Evolutionary conservation across 2,797 vertebrate genomes (phyloP).

Genomic region (Crax fasciolata): DNA sequence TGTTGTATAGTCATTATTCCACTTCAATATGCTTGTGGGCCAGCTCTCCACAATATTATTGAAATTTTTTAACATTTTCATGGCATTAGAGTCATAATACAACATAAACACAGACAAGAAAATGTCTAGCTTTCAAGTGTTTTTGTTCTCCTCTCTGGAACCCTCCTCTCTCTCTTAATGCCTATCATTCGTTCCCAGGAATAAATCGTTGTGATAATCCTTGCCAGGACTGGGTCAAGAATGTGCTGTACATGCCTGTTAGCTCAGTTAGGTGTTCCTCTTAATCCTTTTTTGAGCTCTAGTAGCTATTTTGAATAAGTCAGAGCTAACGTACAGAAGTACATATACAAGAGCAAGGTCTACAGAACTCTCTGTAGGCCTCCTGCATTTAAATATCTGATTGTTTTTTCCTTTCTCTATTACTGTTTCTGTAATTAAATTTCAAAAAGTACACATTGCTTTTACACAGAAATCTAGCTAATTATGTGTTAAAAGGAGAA

Average conservation of each 20-base stretch:
- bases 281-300: background rate
- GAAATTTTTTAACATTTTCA: background rate
- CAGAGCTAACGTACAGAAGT: background rate
- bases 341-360: rapidly evolving
- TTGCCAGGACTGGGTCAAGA: background rate
- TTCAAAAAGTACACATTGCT: background rate
- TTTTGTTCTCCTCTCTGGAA: background rate
- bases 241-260: background rate
- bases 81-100: background rate
- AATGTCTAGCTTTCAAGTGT: background rate
- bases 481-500: rapidly evolving
- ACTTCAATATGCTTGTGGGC: background rate
- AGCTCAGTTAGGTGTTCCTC: background rate
- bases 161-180: background rate
- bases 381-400: background rate
- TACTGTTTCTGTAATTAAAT: background rate
- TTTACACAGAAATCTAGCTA: background rate
- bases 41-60: background rate
- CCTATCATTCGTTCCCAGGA: background rate
- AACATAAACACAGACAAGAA: background rate
- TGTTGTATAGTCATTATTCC: background rate
- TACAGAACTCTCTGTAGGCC: background rate
- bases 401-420: background rate
- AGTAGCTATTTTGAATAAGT: background rate
- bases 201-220: background rate